Base-by-base conservation (phyloP, 2,888 invertebrate genomes). In the Drosophila paucipuncta region DNA sequence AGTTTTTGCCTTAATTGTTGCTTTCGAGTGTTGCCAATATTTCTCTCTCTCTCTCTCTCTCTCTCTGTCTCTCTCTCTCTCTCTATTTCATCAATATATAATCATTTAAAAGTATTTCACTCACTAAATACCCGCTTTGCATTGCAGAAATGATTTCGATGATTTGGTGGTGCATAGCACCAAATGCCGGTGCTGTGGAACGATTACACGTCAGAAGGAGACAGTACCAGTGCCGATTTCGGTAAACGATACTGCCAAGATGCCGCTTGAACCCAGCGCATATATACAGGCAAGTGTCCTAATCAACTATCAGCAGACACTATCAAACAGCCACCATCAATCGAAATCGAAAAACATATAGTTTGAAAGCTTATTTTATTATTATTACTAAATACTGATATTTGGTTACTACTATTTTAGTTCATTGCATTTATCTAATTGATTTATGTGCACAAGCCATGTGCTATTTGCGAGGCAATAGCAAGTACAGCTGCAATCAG, bases 401-500 rank as follows among this genome's bases (percentile, higher is more conserved):
- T 16, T 18, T 16, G 7, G 33, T 33, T 33, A 11, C 37, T 4
- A 37, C 6, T 7, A 7, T 7, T 16, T 6, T 37, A 6, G 37
- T 16, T 37, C 0, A 37, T 37, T 37, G 18, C 18, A 7, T 10
- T 41, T 31, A 18, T 2, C 37, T 33, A 16, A 67, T 49, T 52
- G 7, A 28, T 16, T 28, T 73, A 96, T 97, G 50, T 97, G 97
- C 87, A 96, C 97, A 76, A 97, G 97, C 64, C 97, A 96, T 80
- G 98, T 98, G n/a, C 93, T 96, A 96, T 92, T 94, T 98, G 73
- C 95, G 96, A 58, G 98, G 97, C 85, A 96, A 97, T 89, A 98
- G 98, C 93, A 98, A 98, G 94, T 98, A 98, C 93, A 97, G 97
- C 95, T 98, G 98, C 94, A 97, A 97, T 83, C 95, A 96, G 76